Conservation (phyloP, 2,113 vertebrate genomes). For the Camarhynchus parvulus region DNA sequence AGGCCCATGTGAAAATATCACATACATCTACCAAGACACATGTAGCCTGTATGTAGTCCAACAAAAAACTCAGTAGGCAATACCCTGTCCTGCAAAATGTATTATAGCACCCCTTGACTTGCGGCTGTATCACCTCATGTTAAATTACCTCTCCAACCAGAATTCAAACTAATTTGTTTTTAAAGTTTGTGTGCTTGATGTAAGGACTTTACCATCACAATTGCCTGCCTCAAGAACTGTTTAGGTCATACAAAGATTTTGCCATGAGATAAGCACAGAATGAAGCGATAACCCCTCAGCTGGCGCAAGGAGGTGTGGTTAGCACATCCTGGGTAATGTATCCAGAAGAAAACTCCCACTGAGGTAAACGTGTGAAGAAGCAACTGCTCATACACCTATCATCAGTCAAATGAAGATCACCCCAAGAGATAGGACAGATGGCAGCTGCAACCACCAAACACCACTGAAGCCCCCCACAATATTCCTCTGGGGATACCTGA, state of each 20-base stretch:
- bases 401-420: neutral
- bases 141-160: neutral
- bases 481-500: neutral
- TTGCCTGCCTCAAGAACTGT: neutral
- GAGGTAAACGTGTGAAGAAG: neutral
- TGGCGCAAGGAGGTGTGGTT: neutral
- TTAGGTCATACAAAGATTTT: neutral
- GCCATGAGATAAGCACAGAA: neutral
- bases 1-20: neutral
- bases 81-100: rapidly evolving
- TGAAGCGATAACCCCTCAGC: neutral
- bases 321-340: neutral
- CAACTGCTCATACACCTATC: neutral
- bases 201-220: neutral
- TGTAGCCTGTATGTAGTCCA: rapidly evolving
- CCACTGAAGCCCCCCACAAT: neutral
- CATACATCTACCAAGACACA: neutral
- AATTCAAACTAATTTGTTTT: neutral
- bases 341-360: neutral
- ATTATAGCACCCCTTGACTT: neutral
- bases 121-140: neutral
- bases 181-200: neutral
- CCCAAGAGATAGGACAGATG: neutral
- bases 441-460: neutral
- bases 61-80: neutral